A percentile compares a stretch with the other conserved stretches of the same genome.
Evolutionary conservation across 2,888 invertebrate genomes (phyloP).

Genomic region (Micoletzkya japonica): DNA sequence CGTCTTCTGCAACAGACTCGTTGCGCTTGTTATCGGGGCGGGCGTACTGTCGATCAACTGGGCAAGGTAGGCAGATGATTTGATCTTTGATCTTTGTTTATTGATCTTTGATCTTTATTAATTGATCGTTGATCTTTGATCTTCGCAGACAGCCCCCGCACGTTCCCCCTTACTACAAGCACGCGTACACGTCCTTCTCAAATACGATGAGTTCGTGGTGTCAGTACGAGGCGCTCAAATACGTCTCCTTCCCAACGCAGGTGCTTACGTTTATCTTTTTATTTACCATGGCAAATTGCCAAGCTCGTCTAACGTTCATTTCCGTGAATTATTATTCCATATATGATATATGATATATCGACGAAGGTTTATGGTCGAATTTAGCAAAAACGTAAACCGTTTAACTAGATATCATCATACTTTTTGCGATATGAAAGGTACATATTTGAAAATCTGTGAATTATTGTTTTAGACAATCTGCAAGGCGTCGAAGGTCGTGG

Average conservation of each 20-base stretch:
- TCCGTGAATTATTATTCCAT: too few species aligned
- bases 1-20: constrained; percentile 89
- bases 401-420: too few species aligned
- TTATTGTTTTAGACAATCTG: constrained; percentile 68
- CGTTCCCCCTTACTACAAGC: constrained; percentile 87
- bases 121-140: too few species aligned
- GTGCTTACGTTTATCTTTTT: constrained; percentile 31
- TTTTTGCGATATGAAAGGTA: too few species aligned
- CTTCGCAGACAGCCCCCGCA: constrained; percentile 72
- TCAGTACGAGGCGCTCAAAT: constrained; percentile 98
- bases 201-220: constrained; percentile 99
- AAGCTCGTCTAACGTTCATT: too few species aligned
- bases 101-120: too few species aligned
- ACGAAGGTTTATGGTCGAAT: too few species aligned
- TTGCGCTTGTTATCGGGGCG: constrained; percentile 79
- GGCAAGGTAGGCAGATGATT: constrained; percentile 38
- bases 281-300: constrained; percentile 7
- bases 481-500: constrained; percentile 96
- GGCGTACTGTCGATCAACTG: constrained; percentile 66
- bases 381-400: too few species aligned
- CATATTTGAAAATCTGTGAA: too few species aligned
- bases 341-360: too few species aligned
- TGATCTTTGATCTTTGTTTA: too few species aligned
- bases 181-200: constrained; percentile 90
- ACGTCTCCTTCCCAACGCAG: constrained; percentile 95